Conservation (phyloP, 1,140 invertebrate genomes). For the Bombus soroeensis region DNA sequence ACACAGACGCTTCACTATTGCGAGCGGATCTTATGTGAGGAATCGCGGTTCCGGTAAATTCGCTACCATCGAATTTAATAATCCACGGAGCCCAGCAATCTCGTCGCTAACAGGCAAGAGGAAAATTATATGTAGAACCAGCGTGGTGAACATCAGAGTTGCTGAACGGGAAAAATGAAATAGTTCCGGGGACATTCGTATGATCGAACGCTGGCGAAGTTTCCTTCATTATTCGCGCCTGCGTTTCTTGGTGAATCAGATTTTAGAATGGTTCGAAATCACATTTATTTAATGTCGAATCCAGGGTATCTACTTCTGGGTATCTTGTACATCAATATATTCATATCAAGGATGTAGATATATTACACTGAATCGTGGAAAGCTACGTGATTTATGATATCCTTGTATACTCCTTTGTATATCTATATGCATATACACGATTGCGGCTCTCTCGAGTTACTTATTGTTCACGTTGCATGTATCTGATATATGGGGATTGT, state of each 20-base stretch:
- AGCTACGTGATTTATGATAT: not conserved
- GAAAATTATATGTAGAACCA: slow-evolving; percentile 45
- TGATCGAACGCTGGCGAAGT: not conserved
- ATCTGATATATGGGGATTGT: too few species aligned
- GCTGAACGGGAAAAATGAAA: slow-evolving; percentile 36
- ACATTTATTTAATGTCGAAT: not conserved
- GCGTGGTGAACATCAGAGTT: not conserved
- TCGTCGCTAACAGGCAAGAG: slow-evolving; percentile 35
- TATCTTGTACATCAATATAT: not conserved
- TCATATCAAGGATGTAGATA: not conserved
- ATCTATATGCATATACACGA: too few species aligned
- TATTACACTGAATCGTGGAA: not conserved
- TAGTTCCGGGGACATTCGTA: not conserved
- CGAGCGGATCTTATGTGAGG: slow-evolving; percentile 37
- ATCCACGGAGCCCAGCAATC: slow-evolving; percentile 62
- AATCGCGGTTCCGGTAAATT: slow-evolving; percentile 61
- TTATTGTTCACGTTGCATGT: not conserved
- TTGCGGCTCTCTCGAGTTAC: not conserved
- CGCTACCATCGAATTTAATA: slow-evolving; percentile 71
- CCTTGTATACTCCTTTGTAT: not conserved
- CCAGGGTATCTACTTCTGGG: too few species aligned
- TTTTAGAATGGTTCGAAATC: not conserved
- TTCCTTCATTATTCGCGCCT: not conserved
- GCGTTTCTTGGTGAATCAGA: not conserved
- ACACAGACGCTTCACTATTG: slow-evolving; percentile 59